Evolutionary conservation across 2,888 invertebrate species (phyloP).

Genomic region (Drosophila anomalipes): DNA sequence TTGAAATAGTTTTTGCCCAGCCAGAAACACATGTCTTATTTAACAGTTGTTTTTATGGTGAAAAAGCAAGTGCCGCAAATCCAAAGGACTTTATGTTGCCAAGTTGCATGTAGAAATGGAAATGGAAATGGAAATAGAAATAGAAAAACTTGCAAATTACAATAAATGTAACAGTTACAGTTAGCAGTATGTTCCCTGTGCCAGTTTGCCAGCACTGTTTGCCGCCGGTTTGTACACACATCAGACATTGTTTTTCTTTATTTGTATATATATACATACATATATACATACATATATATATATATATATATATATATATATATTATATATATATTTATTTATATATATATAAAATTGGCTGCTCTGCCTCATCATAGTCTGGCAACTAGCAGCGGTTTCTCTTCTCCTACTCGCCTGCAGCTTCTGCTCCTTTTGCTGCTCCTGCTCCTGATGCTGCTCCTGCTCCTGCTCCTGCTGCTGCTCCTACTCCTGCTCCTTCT

Average conservation of each 20-base stretch:
- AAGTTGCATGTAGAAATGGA: background rate
- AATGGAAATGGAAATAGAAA: background rate
- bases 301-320: constrained; percentile 28
- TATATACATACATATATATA: background rate
- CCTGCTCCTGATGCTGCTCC: accelerated
- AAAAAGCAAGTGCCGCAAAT: constrained; percentile 13
- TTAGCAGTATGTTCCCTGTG: background rate
- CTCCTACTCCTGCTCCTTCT: background rate
- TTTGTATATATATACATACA: background rate
- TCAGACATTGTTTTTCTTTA: constrained; percentile 49
- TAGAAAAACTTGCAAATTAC: constrained; percentile 43
- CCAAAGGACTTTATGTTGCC: constrained; percentile 14
- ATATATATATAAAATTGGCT: constrained; percentile 23
- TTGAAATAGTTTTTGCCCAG: background rate
- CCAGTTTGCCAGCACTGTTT: constrained; percentile 11
- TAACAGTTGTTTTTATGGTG: constrained; percentile 21
- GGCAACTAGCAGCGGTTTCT: constrained; percentile 22
- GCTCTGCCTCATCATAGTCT: constrained; percentile 30
- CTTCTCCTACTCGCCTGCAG: background rate
- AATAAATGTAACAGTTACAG: constrained; percentile 13
- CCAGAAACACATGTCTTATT: constrained; percentile 24
- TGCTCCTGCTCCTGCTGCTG: accelerated
- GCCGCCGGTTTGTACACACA: constrained; percentile 18
- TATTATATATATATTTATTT: too few species aligned
- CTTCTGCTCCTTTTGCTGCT: background rate